Evolutionary conservation across 2,113 vertebrate genomes (phyloP).

Genomic region (Struthidea cinerea): DNA sequence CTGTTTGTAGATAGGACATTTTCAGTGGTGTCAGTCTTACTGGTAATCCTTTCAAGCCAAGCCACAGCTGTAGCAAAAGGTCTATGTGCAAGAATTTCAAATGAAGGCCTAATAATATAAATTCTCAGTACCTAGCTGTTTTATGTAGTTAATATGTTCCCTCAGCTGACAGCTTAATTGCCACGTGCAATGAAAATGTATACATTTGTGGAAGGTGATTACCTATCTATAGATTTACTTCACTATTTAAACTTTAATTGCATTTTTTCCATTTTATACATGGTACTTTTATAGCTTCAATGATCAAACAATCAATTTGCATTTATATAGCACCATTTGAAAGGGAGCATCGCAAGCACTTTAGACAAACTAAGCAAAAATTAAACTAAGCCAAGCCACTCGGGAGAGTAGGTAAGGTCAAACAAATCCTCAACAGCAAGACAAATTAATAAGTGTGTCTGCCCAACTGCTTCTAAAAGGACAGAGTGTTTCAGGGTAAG

Average conservation of each 20-base stretch:
- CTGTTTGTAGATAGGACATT: neutral
- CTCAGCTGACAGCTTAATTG: constrained; percentile 55
- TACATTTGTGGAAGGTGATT: neutral
- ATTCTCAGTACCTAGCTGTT: neutral
- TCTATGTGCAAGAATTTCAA: neutral
- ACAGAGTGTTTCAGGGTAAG: neutral
- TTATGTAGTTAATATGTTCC: neutral
- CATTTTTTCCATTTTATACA: neutral
- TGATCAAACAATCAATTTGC: constrained; percentile 33
- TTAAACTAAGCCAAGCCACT: constrained; percentile 8
- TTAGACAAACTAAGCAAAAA: constrained; percentile 21
- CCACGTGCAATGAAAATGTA: neutral
- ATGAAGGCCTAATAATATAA: neutral
- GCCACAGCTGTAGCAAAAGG: neutral
- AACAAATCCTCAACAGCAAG: neutral
- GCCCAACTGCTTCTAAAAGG: neutral
- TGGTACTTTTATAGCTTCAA: neutral
- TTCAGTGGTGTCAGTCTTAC: neutral
- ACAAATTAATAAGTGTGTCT: neutral
- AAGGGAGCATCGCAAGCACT: neutral
- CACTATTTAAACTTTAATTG: constrained; percentile 6
- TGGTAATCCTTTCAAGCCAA: neutral
- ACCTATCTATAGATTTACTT: neutral
- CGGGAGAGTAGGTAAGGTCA: neutral
- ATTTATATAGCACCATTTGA: neutral